These are phyloP conservation scores for Ceriagrion tenellum DNA, from an alignment of 2,888 invertebrate genomes.

Conservation along the genomic window DNA sequence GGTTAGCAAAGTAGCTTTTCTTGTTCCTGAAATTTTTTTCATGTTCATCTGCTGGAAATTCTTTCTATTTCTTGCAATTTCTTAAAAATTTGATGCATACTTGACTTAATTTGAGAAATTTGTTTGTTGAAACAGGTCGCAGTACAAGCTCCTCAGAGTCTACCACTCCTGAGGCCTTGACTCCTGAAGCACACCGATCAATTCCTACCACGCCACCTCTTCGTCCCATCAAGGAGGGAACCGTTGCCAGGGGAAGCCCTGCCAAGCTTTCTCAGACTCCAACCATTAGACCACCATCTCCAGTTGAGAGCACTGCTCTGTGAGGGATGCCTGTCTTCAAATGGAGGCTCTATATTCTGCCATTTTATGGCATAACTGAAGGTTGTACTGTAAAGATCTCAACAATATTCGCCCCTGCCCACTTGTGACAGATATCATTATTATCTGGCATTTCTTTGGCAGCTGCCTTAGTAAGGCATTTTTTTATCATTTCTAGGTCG, in stretches of 20 bases:
- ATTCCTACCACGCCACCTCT: conserved; percentile 76
- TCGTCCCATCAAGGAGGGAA: conserved; percentile 80
- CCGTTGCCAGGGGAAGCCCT: conserved; percentile 24
- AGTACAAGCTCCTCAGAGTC: conserved; percentile 82
- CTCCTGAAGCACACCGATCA: conserved; percentile 72
- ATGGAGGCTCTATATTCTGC: not conserved
- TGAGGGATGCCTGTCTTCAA: conserved; percentile 47
- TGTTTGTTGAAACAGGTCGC: conserved; percentile 76
- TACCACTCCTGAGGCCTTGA: conserved; percentile 81
- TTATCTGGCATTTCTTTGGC: conserved; percentile 31
- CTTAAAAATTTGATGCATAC: not conserved
- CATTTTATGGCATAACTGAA: not conserved
- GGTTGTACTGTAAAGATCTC: conserved; percentile 53
- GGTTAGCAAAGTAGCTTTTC: too few relatives aligned
- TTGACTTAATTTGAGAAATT: not conserved
- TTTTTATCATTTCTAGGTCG: conserved; percentile 46
- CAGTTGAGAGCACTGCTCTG: conserved; percentile 71
- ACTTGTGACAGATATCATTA: conserved; percentile 23
- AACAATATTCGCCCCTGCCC: not conserved
- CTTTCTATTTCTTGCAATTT: not conserved
- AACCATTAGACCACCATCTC: conserved; percentile 69
- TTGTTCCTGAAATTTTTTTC: too few relatives aligned
- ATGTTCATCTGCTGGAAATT: too few relatives aligned
- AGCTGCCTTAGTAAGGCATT: conserved; percentile 47
- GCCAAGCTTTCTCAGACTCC: conserved; percentile 23